Evolutionary conservation across 2,888 invertebrate genomes (phyloP).

Genomic region (Sarcophaga subvicina): DNA sequence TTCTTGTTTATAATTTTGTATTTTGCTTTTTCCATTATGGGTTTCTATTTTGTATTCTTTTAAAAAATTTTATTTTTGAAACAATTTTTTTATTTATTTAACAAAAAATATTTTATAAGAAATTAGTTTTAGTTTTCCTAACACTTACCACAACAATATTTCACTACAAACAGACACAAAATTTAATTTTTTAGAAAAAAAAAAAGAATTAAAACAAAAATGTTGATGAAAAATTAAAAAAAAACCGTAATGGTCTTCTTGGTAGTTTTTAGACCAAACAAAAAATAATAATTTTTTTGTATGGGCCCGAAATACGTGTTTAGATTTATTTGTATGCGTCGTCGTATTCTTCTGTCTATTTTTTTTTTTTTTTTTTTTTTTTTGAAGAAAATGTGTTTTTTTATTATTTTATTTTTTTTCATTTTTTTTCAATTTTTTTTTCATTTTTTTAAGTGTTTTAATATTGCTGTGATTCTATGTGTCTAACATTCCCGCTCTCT

Average conservation of each 20-base stretch:
- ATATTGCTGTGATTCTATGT: constrained; percentile 49
- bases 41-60: neutral
- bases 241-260: neutral
- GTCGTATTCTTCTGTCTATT: neutral
- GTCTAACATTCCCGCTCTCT: constrained; percentile 17
- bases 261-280: constrained; percentile 38
- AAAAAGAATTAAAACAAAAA: constrained; percentile 33
- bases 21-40: constrained; percentile 8
- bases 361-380: neutral
- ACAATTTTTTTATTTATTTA: neutral
- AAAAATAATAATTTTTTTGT: constrained; percentile 19
- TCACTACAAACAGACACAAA: constrained; percentile 46
- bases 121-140: constrained; percentile 47
- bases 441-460: constrained; percentile 70
- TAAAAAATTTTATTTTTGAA: neutral
- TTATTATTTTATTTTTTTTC: constrained; percentile 48
- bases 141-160: constrained; percentile 53
- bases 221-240: constrained; percentile 5
- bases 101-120: neutral
- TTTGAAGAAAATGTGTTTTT: neutral
- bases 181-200: neutral
- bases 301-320: constrained; percentile 30
- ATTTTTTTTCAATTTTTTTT: constrained; percentile 44
- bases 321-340: constrained; percentile 19
- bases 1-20: constrained; percentile 35